Percentiles rank a stretch among this genome's conserved stretches.
Conservation (phyloP, 2,113 vertebrate species). For the Oncorhynchus mykiss region DNA sequence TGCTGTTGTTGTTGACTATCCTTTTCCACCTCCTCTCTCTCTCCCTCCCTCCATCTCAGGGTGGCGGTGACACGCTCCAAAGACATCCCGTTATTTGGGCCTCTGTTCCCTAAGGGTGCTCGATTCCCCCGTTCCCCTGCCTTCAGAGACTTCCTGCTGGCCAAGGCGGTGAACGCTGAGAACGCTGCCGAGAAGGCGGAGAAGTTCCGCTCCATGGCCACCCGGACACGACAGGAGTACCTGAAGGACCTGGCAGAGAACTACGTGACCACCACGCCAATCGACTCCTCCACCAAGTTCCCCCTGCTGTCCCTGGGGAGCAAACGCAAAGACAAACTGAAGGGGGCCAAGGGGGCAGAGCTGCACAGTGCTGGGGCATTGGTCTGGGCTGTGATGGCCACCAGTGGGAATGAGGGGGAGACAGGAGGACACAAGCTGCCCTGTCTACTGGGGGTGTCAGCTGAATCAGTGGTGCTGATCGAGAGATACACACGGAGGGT, state of each 20-base stretch:
- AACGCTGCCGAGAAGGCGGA: slow-evolving; percentile 87
- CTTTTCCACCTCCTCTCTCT: no score
- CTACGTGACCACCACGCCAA: slow-evolving; percentile 85
- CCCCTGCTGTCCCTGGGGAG: slow-evolving; percentile 81
- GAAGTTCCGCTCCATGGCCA: slow-evolving; percentile 92
- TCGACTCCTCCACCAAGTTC: slow-evolving; percentile 88
- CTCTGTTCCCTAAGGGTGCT: slow-evolving; percentile 79
- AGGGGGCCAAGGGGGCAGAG: slow-evolving; percentile 77
- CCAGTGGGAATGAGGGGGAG: slow-evolving; percentile 48
- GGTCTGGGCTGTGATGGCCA: slow-evolving; percentile 82
- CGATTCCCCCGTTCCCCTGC: slow-evolving; percentile 77
- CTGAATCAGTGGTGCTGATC: slow-evolving; percentile 85
- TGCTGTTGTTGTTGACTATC: no score
- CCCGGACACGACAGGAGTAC: slow-evolving; percentile 88
- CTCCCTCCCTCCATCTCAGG: slow-evolving; percentile 52
- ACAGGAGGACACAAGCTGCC: slow-evolving; percentile 62
- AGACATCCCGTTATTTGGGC: slow-evolving; percentile 89
- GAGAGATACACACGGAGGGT: slow-evolving; percentile 77
- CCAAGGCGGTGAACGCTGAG: slow-evolving; percentile 88
- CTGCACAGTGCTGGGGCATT: slow-evolving; percentile 85
- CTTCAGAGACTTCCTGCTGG: slow-evolving; percentile 86
- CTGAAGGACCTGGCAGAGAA: slow-evolving; percentile 87
- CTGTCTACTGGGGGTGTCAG: slow-evolving; percentile 84
- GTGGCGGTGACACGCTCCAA: slow-evolving; percentile 89
- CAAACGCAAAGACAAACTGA: slow-evolving; percentile 83